phyloP scores from a whole-genome alignment of 1,140 invertebrate genomes.

The Dreissena rostriformis region DNA sequence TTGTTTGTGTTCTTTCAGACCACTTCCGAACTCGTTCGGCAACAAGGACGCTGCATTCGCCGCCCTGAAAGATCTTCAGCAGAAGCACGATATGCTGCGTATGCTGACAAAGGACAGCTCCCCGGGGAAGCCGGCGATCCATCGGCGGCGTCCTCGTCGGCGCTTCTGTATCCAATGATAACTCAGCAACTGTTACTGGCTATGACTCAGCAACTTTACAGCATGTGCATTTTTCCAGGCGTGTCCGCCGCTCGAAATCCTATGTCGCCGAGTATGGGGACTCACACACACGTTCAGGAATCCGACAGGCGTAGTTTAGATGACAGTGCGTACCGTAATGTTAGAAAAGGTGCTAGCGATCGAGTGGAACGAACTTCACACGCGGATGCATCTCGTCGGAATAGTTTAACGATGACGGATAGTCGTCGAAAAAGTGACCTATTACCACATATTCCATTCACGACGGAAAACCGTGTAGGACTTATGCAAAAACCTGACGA shows the following conservation, averaged over 20 bases:
- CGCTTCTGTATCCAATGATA: constrained; percentile 43
- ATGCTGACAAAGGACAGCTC: background rate
- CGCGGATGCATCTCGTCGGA: too few species aligned
- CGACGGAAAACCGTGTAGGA: too few species aligned
- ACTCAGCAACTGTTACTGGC: constrained; percentile 46
- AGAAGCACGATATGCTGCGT: constrained; percentile 32
- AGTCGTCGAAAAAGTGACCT: too few species aligned
- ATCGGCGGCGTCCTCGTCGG: constrained; percentile 3
- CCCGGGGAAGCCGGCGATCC: background rate
- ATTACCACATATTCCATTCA: too few species aligned
- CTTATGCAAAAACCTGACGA: too few species aligned
- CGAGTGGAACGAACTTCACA: too few species aligned
- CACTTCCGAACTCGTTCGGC: constrained; percentile 26
- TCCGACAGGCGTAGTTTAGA: too few species aligned
- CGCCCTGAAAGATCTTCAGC: constrained; percentile 31
- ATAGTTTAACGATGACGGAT: too few species aligned
- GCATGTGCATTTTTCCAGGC: constrained; percentile 24
- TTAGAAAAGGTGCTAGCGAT: too few species aligned
- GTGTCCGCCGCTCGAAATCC: background rate
- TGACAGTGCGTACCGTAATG: too few species aligned
- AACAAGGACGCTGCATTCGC: constrained; percentile 34
- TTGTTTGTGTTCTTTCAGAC: constrained; percentile 25
- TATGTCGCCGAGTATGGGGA: too few species aligned
- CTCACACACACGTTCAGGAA: too few species aligned
- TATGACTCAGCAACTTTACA: constrained; percentile 51